Base-by-base conservation (phyloP, 2,797 vertebrate species). In the Sphaeramia orbicularis region DNA sequence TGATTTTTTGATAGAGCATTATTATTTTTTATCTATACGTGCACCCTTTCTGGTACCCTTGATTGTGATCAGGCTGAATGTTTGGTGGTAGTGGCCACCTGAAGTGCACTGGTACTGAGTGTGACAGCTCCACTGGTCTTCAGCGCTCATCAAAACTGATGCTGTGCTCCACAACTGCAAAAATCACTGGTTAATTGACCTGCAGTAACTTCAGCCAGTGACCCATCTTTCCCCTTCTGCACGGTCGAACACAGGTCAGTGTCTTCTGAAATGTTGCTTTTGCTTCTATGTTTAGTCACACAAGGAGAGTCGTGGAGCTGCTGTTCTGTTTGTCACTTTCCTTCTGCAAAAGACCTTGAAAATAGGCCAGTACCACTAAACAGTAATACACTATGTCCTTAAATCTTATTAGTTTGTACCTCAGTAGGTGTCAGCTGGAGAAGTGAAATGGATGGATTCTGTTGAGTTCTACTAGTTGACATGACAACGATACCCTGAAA, bases 181-280 rank as follows among this genome's bases (percentile, higher is more conserved):
- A 73, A 71, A 75, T 54, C 56, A 63, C 72, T 68, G 80, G 45
- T 74, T 85, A 88, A 91, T 86, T 89, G 85, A 88, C 87, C 81
- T 69, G 76, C 70, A 75, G 37, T 81, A 88, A 88, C 58, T 75
- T 38, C 38, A 45, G 78, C 77, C 74, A 78, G 65, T 6, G 37
- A 66, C 68, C 47, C 52, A 27, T 71, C 54, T 73, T 70, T 78
- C 27, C 65, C 67, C 68, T 60, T 66, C 36, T 44, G 67, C 44
- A 19, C 57, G 68, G 47, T 59, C 11, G 27, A 65, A 68, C 60
- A 68, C 48, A 30, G 71, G 24, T 15, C 67, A 48, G 63, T 52
- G 32, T 50, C n/a, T 54, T 50, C 45, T 57, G 37, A 57, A 56
- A 64, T 15, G 48, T 72, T 57, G 42, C 0, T 7, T 7, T 41